phyloP scores from a whole-genome alignment of 2,797 vertebrate species.

The Arctocebus calabarensis region DNA sequence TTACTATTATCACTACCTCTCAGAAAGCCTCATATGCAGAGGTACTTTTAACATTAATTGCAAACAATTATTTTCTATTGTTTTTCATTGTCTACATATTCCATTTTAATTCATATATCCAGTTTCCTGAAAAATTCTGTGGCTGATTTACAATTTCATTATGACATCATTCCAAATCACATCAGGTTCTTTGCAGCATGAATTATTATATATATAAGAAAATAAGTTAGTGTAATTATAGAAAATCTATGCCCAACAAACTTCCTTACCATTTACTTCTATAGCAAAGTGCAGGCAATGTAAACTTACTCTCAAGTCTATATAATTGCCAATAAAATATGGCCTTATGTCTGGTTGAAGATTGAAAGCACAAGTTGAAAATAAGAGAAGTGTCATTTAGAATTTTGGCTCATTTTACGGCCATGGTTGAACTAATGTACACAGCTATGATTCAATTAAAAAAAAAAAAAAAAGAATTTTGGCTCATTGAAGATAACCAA shows the following conservation, averaged over 20 bases:
- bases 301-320: neutral
- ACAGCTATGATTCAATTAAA: too few species aligned
- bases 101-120: neutral
- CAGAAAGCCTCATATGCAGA: neutral
- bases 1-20: neutral
- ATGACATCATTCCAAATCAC: neutral
- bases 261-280: neutral
- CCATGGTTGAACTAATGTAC: too few species aligned
- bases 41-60: neutral
- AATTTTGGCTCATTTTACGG: too few species aligned
- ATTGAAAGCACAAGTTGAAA: constrained; percentile 18
- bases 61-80: neutral
- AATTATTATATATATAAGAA: neutral
- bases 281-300: neutral
- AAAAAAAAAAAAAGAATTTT: too few species aligned
- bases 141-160: neutral
- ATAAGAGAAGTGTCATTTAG: neutral
- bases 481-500: too few species aligned
- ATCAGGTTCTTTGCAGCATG: neutral
- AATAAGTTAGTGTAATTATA: neutral
- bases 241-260: neutral
- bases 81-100: neutral
- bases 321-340: neutral
- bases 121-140: neutral
- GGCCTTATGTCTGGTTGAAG: neutral